A percentile compares a stretch with the other conserved stretches of the same genome.
Evolutionary conservation across 37 sponge, comb jelly and placozoan genomes (phyloP).

Genomic region (Haliclona indistincta): DNA sequence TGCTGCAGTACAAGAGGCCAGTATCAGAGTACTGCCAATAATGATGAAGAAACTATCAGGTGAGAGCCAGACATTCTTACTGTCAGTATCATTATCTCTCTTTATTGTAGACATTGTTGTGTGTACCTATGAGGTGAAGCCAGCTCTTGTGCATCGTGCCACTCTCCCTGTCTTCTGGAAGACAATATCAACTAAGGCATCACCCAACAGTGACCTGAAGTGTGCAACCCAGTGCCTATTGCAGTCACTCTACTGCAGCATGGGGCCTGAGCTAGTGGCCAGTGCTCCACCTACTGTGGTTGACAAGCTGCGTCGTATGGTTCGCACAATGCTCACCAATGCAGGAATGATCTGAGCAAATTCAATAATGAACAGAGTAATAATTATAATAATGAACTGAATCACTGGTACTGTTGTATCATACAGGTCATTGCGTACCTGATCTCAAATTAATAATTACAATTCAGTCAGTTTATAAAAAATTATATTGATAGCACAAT

Average conservation of each 20-base stretch:
- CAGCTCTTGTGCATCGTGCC: constrained; percentile 62
- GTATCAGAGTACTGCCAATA: constrained; percentile 69
- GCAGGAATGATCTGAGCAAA: too few species aligned
- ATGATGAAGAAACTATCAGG: constrained; percentile 76
- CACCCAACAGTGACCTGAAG: constrained; percentile 44
- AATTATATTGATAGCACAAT: too few species aligned
- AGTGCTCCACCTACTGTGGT: too few species aligned
- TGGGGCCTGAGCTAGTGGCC: constrained; percentile 60
- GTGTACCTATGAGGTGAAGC: constrained; percentile 32
- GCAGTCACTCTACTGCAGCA: constrained; percentile 22
- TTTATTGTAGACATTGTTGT: constrained; percentile 54
- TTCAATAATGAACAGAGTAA: too few species aligned
- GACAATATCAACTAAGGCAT: constrained; percentile 30
- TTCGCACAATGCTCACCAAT: too few species aligned
- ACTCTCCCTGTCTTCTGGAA: constrained; percentile 83
- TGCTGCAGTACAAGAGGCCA: constrained; percentile 61
- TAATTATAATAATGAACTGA: too few species aligned
- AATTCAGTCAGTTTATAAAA: too few species aligned
- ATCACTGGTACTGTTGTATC: too few species aligned
- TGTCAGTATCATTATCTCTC: neutral
- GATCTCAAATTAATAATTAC: too few species aligned
- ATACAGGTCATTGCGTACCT: too few species aligned
- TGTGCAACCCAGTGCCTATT: constrained; percentile 49
- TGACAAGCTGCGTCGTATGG: too few species aligned
- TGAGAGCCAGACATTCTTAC: constrained; percentile 2